phyloP scores from a whole-genome alignment of 2,797 vertebrate genomes.

The Galagoides demidoff region DNA sequence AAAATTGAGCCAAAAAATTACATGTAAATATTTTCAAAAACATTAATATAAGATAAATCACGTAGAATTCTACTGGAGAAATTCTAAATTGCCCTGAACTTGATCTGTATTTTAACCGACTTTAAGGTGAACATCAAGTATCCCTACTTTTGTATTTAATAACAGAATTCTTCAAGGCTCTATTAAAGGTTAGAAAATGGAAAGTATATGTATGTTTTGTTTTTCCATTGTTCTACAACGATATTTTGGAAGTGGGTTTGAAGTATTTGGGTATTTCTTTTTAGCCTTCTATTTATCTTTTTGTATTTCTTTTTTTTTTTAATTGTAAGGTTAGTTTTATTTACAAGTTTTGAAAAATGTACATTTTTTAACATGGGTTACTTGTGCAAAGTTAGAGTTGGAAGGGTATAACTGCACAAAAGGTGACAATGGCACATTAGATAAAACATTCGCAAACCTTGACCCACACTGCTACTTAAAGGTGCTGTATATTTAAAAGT shows the following conservation, averaged over 20 bases:
- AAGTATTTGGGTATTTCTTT: slow-evolving; percentile 16
- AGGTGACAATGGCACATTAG: slow-evolving; percentile 84
- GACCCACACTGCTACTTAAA: slow-evolving; percentile 84
- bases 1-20: slow-evolving; percentile 27
- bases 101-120: slow-evolving; percentile 35
- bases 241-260: neutral
- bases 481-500: slow-evolving; percentile 83
- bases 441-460: slow-evolving; percentile 84
- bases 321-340: slow-evolving; percentile 94
- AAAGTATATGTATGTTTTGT: neutral
- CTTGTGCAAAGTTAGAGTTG: slow-evolving; percentile 94
- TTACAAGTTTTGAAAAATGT: slow-evolving; percentile 98
- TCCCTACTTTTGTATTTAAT: slow-evolving; percentile 28
- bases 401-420: slow-evolving; percentile 86
- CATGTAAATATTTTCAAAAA: slow-evolving; percentile 43
- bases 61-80: slow-evolving; percentile 23
- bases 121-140: neutral
- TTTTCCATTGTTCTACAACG: neutral
- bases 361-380: slow-evolving; percentile 99
- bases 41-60: slow-evolving; percentile 26
- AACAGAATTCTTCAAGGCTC: neutral
- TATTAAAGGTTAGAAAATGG: neutral
- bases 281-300: slow-evolving; percentile 2
- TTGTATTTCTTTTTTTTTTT: neutral
- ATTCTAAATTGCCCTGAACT: neutral